Evolutionary conservation across 2,797 vertebrate species (phyloP).

Genomic region (Triplophysa bombifrons): DNA sequence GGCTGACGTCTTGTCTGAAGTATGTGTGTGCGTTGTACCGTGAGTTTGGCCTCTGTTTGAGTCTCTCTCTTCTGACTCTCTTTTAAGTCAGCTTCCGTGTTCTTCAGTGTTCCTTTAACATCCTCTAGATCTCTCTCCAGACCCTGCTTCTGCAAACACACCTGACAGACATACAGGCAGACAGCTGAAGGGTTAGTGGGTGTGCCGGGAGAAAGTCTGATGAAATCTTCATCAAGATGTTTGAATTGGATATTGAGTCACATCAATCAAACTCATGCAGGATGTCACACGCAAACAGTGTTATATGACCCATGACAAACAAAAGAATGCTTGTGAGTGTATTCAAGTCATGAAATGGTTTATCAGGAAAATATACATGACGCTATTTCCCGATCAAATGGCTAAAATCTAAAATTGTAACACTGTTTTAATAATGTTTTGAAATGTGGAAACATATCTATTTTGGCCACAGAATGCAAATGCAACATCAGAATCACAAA

Average conservation of each 20-base stretch:
- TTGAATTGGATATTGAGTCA: background rate
- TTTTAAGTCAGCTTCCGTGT: slow-evolving; percentile 73
- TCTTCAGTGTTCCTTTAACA: slow-evolving; percentile 74
- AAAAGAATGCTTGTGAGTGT: slow-evolving; percentile 10
- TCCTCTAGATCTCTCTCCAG: slow-evolving; percentile 75
- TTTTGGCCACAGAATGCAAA: background rate
- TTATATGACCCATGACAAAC: slow-evolving; percentile 10
- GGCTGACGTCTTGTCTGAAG: no score
- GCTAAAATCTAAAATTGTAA: no score
- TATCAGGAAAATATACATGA: background rate
- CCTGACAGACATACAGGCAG: slow-evolving; percentile 59
- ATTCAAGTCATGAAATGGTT: slow-evolving; percentile 3
- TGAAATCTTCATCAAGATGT: background rate
- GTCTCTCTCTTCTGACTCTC: slow-evolving; percentile 74
- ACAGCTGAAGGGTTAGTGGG: slow-evolving; percentile 3
- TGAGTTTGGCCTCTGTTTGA: slow-evolving; percentile 74
- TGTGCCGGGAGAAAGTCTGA: background rate
- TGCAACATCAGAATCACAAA: background rate
- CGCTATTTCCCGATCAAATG: no score
- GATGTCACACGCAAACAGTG: slow-evolving; percentile 20
- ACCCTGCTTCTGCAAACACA: slow-evolving; percentile 76
- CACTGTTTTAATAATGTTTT: background rate
- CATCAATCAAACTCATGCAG: slow-evolving; percentile 21
- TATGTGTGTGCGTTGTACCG: slow-evolving; percentile 62
- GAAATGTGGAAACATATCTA: background rate